Percentiles rank a stretch among this genome's conserved stretches.
phyloP scores from a whole-genome alignment of 2,888 invertebrate species.

The Scaptomyza polygonia region DNA sequence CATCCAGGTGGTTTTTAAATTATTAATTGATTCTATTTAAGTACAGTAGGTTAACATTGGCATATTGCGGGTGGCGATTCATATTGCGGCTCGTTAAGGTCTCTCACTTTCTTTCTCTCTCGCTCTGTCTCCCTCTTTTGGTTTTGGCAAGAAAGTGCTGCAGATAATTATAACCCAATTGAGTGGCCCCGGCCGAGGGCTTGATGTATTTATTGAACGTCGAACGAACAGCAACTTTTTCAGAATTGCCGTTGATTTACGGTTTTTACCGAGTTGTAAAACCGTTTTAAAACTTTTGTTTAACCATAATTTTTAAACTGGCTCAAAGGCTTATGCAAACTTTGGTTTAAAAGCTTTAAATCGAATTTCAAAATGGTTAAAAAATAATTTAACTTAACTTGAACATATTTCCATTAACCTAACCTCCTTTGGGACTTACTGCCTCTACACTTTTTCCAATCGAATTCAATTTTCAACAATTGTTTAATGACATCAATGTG shows the following conservation, averaged over 20 bases:
- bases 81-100: slow-evolving; percentile 60
- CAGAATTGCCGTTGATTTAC: background rate
- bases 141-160: background rate
- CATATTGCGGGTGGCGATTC: slow-evolving; percentile 67
- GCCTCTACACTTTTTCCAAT: background rate
- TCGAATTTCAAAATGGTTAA: no score
- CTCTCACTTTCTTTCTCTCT: background rate
- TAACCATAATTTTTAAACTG: background rate
- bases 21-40: slow-evolving; percentile 81
- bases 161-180: slow-evolving; percentile 18
- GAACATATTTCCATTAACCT: no score
- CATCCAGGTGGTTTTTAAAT: slow-evolving; percentile 74
- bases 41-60: slow-evolving; percentile 70
- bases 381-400: no score
- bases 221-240: background rate
- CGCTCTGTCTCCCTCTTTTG: background rate
- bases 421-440: no score
- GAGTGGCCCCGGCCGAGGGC: background rate
- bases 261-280: background rate
- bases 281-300: background rate
- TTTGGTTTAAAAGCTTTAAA: no score
- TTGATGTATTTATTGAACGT: slow-evolving; percentile 4
- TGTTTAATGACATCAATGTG: background rate
- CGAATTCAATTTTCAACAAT: background rate
- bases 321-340: no score